These are phyloP conservation scores for Aythya baeri DNA, from an alignment of 2,113 vertebrate species.

Conservation along the genomic window DNA sequence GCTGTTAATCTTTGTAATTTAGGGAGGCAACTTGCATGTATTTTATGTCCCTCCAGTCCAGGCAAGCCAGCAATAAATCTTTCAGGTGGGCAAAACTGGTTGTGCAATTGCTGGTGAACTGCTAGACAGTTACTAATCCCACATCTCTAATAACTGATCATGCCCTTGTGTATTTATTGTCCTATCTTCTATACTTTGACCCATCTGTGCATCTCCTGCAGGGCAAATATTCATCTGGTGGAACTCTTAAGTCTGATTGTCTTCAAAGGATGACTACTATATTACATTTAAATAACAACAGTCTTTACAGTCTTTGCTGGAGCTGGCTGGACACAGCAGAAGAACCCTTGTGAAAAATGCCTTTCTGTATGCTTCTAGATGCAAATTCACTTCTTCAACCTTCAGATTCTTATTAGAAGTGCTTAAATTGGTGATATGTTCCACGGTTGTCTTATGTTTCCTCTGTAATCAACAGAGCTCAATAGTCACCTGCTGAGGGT, in stretches of 20 bases:
- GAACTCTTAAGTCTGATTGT: background rate
- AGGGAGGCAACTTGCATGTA: background rate
- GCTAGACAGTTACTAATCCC: background rate
- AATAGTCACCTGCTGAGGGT: background rate
- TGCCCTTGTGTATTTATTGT: background rate
- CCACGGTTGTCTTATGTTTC: background rate
- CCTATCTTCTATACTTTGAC: background rate
- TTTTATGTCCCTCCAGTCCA: background rate
- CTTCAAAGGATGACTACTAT: background rate
- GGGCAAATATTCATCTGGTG: background rate
- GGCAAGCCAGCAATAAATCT: background rate
- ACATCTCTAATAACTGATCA: background rate
- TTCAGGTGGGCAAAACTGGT: background rate
- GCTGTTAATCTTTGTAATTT: background rate
- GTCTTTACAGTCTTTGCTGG: background rate
- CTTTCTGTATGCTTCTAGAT: background rate
- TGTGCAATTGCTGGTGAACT: background rate
- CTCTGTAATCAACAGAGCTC: background rate
- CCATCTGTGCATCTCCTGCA: background rate
- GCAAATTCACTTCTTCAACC: background rate
- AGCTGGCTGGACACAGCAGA: background rate
- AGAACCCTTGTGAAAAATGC: background rate
- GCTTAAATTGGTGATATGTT: background rate
- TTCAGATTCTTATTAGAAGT: background rate
- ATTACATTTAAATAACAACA: background rate